Evolutionary conservation across 2,113 vertebrate genomes (phyloP).

Genomic region (Odocoileus hemionus): DNA sequence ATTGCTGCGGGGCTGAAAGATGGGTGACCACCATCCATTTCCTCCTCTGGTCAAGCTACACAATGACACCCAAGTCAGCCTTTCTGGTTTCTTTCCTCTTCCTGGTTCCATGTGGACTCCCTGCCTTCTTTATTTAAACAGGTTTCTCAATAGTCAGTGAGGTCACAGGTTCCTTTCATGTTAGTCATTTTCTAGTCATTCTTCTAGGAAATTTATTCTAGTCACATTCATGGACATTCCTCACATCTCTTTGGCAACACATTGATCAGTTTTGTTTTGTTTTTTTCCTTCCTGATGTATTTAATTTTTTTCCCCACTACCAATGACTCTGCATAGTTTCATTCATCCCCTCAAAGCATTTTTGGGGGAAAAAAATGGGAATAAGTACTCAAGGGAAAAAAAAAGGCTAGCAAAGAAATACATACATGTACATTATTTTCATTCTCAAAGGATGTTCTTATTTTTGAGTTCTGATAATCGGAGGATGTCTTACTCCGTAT

Average conservation of each 20-base stretch:
- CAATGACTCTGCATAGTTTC: background rate
- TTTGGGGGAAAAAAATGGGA: background rate
- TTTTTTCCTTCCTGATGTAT: background rate
- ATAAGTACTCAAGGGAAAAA: background rate
- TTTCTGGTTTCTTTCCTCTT: background rate
- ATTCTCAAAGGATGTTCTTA: background rate
- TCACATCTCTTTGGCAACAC: background rate
- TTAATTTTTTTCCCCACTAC: background rate
- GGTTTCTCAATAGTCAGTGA: background rate
- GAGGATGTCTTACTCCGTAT: background rate
- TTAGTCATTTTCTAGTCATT: background rate
- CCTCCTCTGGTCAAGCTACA: background rate
- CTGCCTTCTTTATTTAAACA: background rate
- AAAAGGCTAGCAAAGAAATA: background rate
- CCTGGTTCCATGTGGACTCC: background rate
- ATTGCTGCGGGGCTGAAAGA: background rate
- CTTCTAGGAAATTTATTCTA: background rate
- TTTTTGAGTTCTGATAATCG: background rate
- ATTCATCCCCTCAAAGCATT: background rate
- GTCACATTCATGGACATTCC: background rate
- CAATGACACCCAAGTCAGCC: background rate
- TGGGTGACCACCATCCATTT: background rate
- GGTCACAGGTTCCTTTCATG: background rate
- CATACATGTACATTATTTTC: background rate
- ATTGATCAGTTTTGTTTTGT: background rate